Conservation (phyloP, 2,113 vertebrate genomes). For the Trematomus loennbergii region DNA sequence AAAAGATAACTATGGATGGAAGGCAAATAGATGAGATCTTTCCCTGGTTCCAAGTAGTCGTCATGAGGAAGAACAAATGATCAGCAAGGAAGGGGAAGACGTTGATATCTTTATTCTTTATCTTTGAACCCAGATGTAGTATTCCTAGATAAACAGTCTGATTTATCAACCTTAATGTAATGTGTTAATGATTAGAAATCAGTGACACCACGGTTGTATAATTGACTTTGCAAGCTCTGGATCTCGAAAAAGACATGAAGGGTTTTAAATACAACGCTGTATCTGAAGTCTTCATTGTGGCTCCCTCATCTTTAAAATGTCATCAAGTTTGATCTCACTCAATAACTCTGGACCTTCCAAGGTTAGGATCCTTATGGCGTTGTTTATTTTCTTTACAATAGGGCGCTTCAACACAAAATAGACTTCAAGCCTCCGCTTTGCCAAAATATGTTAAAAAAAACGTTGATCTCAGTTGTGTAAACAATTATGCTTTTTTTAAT, state of each 20-base stretch:
- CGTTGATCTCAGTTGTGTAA: conserved; percentile 75
- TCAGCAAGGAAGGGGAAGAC: conserved; percentile 33
- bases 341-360: conserved; percentile 25
- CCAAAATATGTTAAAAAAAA: conserved; percentile 78
- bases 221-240: background rate
- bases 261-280: conserved; percentile 8
- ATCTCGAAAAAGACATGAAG: background rate
- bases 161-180: background rate
- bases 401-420: conserved; percentile 50
- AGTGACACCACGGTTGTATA: background rate
- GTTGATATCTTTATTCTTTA: conserved; percentile 1
- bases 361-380: conserved; percentile 38
- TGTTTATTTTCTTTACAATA: conserved; percentile 73
- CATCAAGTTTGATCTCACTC: conserved; percentile 41
- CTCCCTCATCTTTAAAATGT: conserved; percentile 16
- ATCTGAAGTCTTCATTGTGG: conserved; percentile 21
- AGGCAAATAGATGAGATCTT: conserved; percentile 8
- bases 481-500: conserved; percentile 72
- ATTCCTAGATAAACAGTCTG: conserved; percentile 2
- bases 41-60: conserved; percentile 15
- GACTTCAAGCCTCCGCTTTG: conserved; percentile 43
- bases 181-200: conserved; percentile 1
- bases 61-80: conserved; percentile 30
- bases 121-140: background rate
- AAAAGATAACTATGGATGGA: background rate